These are phyloP conservation scores for Anguilla anguilla DNA, from an alignment of 2,797 vertebrate genomes.

Conservation along the genomic window DNA sequence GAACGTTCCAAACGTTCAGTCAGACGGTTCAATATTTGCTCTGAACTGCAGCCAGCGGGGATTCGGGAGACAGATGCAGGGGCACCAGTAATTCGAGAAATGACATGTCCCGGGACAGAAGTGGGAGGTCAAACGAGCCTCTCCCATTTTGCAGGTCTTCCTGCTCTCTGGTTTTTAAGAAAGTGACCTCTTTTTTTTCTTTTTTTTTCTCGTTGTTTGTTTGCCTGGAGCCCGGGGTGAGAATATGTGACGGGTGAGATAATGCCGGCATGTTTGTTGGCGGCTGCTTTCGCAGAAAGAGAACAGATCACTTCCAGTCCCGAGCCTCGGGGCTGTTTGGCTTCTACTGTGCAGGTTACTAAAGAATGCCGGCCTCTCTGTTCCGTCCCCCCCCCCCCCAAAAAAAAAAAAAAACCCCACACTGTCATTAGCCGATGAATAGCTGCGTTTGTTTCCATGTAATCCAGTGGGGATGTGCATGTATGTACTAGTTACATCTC, in stretches of 20 bases:
- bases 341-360: conserved; percentile 42
- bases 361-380: conserved; percentile 41
- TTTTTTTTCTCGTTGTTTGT: background rate
- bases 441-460: conserved; percentile 48
- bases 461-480: conserved; percentile 57
- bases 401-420: background rate
- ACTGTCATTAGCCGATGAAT: conserved; percentile 62
- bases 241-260: conserved; percentile 24
- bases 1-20: background rate
- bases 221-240: conserved; percentile 16
- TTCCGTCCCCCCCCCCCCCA: conserved; percentile 32
- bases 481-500: conserved; percentile 38
- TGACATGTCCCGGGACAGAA: background rate
- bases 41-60: conserved; percentile 12
- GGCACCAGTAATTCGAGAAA: background rate
- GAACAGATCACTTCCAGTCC: conserved; percentile 36
- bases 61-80: background rate
- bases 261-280: conserved; percentile 29
- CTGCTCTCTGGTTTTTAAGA: background rate
- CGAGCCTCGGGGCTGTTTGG: conserved; percentile 39
- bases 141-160: conserved; percentile 9
- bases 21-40: conserved; percentile 18
- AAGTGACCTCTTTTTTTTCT: conserved; percentile 14
- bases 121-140: background rate
- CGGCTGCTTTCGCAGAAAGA: conserved; percentile 22